Evolutionary conservation across 2,888 invertebrate species (phyloP).

Genomic region (Drosophila silvestris): DNA sequence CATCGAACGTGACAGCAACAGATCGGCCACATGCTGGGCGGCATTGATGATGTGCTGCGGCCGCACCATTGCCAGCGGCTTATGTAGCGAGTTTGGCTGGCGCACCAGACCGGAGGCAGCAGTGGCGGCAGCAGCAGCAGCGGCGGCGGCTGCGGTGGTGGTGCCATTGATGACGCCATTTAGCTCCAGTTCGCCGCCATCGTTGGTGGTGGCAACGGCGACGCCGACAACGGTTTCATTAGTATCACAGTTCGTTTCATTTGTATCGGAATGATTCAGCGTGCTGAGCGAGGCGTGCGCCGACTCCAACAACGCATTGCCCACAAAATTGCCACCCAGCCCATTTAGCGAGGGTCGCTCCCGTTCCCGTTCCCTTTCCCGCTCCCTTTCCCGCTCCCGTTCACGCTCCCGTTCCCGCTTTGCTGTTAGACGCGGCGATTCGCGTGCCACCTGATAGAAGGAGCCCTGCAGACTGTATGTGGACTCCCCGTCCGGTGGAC

Average conservation of each 20-base stretch:
- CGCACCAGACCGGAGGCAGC: constrained; percentile 60
- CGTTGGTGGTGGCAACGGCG: constrained; percentile 32
- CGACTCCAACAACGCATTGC: constrained; percentile 74
- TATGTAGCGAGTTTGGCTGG: constrained; percentile 76
- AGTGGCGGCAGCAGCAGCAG: constrained; percentile 16
- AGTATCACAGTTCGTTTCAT: constrained; percentile 85
- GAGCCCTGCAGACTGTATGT: constrained; percentile 87
- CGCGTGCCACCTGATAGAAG: constrained; percentile 78
- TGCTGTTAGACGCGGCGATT: constrained; percentile 84
- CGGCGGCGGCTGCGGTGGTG: constrained; percentile 4
- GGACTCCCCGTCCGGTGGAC: constrained; percentile 86
- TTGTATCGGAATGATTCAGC: constrained; percentile 85
- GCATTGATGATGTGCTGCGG: constrained; percentile 86
- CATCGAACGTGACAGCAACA: constrained; percentile 87
- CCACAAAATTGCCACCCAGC: constrained; percentile 70
- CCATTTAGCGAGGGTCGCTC: constrained; percentile 87
- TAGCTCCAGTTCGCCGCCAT: constrained; percentile 63
- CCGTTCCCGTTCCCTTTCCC: constrained; percentile 78
- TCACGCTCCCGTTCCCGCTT: constrained; percentile 84
- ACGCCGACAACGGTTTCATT: constrained; percentile 42
- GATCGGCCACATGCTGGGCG: constrained; percentile 55
- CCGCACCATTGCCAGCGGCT: constrained; percentile 84
- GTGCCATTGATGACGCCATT: constrained; percentile 41
- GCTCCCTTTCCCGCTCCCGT: constrained; percentile 64
- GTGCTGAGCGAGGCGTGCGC: constrained; percentile 83